Evolutionary conservation across 2,113 vertebrate genomes (phyloP), one percentile per base, ranked within the genome.

Genomic region (Osmerus mordax): DNA sequence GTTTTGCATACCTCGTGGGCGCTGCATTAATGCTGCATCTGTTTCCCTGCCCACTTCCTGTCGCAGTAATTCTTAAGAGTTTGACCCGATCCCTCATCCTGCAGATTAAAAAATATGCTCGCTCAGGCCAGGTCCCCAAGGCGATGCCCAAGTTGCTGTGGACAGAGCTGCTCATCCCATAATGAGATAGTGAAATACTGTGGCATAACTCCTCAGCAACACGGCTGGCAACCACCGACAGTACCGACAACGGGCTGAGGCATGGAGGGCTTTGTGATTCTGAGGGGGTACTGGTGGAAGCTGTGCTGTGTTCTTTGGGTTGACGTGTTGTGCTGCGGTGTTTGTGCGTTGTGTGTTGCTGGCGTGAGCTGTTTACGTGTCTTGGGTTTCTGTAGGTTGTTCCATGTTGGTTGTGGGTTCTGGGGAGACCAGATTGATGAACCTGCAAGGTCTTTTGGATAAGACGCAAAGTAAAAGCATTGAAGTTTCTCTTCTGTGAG

Each of bases 281-380:
- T 51, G 67, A 52, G 51, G 58, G 75, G 60, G 5, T 47, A 12
- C 41, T 12, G 52, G 25, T 41, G 11, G 2, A 18, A 23, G 25
- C 32, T 36, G 32, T 7, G 2, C 25, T 28, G 25, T 28, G 25
- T 28, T 28, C 25, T 3, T 3, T 28, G 25, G 25, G 25, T 28
- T 28, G 25, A 28, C 25, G 25, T 28, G 25, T 28, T 28, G 25
- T 2, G 25, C 2, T 28, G 25, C 2, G 25, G 3, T 8, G 28
- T 51, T 64, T 36, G 32, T 7, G 32, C 7, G 70, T n/a, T 3
- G 12, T 36, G 21, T 56, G 15, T 56, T 56, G 53, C 73, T 72
- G 73, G 72, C 65, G 51, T 71, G 32, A 55, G 73, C 71, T 81
- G 72, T 72, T 79, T 75, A 62, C 63, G 6, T 55, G 54, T 55